phyloP scores from a whole-genome alignment of 2,113 vertebrate genomes.

The Callocephalon fimbriatum region DNA sequence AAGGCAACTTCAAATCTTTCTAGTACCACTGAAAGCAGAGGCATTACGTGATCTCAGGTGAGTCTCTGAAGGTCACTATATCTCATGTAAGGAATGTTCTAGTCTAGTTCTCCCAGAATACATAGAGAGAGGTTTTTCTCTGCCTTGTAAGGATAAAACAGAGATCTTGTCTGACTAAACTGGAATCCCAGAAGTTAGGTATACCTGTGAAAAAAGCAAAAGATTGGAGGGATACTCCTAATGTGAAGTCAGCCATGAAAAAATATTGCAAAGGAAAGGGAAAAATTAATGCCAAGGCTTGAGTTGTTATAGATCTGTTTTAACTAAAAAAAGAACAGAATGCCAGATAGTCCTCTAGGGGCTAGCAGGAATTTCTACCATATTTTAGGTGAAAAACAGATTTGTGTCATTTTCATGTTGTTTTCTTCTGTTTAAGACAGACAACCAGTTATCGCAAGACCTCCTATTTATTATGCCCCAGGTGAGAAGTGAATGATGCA shows the following conservation, averaged over 20 bases:
- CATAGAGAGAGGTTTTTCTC: background rate
- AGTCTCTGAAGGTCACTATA: background rate
- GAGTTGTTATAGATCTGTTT: background rate
- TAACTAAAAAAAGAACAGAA: background rate
- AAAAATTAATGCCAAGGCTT: background rate
- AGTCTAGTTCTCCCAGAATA: background rate
- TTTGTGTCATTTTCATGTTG: background rate
- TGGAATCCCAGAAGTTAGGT: background rate
- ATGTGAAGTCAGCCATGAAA: background rate
- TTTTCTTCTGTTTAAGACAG: background rate
- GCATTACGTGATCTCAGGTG: rapidly evolving
- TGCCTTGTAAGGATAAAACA: background rate
- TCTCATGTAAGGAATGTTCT: background rate
- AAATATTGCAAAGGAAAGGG: background rate
- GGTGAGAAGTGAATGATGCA: background rate
- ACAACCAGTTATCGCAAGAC: background rate
- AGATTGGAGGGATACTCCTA: background rate
- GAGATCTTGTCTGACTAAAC: background rate
- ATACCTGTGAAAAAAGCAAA: background rate
- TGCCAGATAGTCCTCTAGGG: background rate
- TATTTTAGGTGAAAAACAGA: background rate
- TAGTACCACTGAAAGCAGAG: background rate
- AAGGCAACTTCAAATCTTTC: background rate
- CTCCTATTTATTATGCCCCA: background rate
- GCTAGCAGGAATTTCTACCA: background rate